phyloP scores from a whole-genome alignment of 2,113 vertebrate species.

The Sminthopsis crassicaudata region DNA sequence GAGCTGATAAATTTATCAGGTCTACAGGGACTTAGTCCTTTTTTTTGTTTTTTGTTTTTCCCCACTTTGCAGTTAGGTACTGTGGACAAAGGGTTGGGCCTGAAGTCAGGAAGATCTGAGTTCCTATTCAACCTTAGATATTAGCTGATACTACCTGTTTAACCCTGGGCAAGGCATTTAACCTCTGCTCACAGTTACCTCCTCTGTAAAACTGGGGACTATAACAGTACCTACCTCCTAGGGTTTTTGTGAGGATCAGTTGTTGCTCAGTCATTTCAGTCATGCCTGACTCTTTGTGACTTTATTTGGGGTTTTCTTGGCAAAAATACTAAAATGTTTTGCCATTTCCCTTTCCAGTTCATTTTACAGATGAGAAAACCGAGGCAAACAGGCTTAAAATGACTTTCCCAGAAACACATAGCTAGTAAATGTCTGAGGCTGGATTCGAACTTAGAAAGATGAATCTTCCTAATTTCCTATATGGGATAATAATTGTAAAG shows the following conservation, averaged over 20 bases:
- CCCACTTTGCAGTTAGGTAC: background rate
- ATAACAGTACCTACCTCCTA: background rate
- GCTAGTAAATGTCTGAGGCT: background rate
- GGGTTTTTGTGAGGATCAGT: background rate
- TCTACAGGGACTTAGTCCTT: background rate
- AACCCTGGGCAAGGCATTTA: background rate
- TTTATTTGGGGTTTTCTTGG: background rate
- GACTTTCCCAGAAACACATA: background rate
- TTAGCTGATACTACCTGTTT: background rate
- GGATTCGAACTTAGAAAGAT: background rate
- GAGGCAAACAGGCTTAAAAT: background rate
- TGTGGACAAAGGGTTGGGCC: background rate
- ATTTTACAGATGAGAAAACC: background rate
- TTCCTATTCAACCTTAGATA: background rate
- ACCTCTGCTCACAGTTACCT: background rate
- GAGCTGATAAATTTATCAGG: background rate
- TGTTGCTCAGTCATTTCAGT: background rate
- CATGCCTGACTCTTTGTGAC: background rate
- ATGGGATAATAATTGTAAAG: background rate
- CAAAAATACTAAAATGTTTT: background rate
- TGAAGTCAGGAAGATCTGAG: background rate
- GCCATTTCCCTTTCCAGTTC: background rate
- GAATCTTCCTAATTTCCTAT: background rate
- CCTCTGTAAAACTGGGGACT: background rate
- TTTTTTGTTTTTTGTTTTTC: too few relatives aligned